A percentile compares a stretch with the other conserved stretches of the same genome.
Conservation (phyloP, 2,113 vertebrate species). For the Ictidomys tridecemlineatus region DNA sequence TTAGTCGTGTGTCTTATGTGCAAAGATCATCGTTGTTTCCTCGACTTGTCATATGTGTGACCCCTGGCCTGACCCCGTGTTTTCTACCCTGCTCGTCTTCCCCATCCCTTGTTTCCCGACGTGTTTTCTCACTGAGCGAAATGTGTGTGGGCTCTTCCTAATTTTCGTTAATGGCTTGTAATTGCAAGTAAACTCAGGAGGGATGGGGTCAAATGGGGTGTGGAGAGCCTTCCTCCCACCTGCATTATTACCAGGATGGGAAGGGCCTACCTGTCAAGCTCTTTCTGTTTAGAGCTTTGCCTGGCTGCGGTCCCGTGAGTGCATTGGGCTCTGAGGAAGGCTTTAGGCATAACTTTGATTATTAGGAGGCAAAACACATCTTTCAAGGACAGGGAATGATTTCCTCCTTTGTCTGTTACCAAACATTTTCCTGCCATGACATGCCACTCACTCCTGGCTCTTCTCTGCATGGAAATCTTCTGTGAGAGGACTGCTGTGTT, state of each 20-base stretch:
- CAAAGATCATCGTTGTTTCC: neutral
- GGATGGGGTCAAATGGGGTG: neutral
- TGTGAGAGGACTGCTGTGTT: neutral
- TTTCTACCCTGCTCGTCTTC: neutral
- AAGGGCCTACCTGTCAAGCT: rapidly evolving
- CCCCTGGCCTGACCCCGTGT: neutral
- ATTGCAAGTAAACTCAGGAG: neutral
- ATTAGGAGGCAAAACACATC: neutral
- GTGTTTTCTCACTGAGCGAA: neutral
- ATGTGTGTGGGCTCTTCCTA: neutral
- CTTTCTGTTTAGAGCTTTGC: neutral
- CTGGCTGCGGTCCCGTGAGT: neutral
- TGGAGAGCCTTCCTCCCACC: neutral
- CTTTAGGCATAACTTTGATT: neutral
- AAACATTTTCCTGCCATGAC: neutral
- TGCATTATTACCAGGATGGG: neutral
- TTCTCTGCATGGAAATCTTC: neutral
- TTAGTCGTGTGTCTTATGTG: neutral
- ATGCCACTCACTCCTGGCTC: neutral
- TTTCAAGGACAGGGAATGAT: neutral
- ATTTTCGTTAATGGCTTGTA: neutral
- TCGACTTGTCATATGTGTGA: neutral
- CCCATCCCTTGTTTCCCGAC: neutral
- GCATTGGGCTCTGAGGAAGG: neutral
- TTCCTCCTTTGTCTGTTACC: neutral